Conservation (phyloP, 1,140 invertebrate genomes). For the Procambarus clarkii region DNA sequence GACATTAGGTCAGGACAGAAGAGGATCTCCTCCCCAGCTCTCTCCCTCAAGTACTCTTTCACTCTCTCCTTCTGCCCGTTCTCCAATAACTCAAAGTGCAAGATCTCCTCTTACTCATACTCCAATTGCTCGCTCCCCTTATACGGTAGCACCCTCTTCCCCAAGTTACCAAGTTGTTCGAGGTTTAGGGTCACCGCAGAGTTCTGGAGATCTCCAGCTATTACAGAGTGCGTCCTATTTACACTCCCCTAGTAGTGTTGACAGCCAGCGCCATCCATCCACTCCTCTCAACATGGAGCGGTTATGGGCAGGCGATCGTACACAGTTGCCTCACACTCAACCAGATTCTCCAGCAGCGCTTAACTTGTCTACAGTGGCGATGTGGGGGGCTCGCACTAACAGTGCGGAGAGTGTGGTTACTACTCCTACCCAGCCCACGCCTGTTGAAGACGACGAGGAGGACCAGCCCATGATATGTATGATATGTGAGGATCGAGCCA, state of each 20-base stretch:
- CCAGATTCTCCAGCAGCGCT: slow-evolving; percentile 73
- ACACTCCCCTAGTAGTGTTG: slow-evolving; percentile 61
- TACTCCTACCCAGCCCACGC: slow-evolving; percentile 28
- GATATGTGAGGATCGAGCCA: slow-evolving; percentile 98
- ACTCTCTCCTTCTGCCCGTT: slow-evolving; percentile 62
- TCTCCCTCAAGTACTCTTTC: slow-evolving; percentile 68
- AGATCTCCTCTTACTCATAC: slow-evolving; percentile 66
- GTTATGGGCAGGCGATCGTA: slow-evolving; percentile 90
- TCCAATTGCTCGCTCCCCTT: slow-evolving; percentile 61
- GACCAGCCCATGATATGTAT: slow-evolving; percentile 97
- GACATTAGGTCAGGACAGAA: slow-evolving; percentile 82
- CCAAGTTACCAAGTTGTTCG: slow-evolving; percentile 48
- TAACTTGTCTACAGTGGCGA: slow-evolving; percentile 73
- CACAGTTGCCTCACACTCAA: slow-evolving; percentile 82
- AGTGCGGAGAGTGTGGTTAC: slow-evolving; percentile 20
- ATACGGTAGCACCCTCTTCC: slow-evolving; percentile 56
- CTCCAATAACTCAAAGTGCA: slow-evolving; percentile 56
- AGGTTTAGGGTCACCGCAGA: slow-evolving; percentile 45
- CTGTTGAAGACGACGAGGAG: slow-evolving; percentile 82
- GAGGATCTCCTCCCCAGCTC: slow-evolving; percentile 66
- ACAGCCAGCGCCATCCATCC: slow-evolving; percentile 72
- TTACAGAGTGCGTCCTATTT: too few species aligned
- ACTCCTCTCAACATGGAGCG: slow-evolving; percentile 92
- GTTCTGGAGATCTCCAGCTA: slow-evolving; percentile 18
- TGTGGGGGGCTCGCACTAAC: slow-evolving; percentile 59